Evolutionary conservation across 2,888 invertebrate species (phyloP).

Genomic region (Esperia sulphurella): DNA sequence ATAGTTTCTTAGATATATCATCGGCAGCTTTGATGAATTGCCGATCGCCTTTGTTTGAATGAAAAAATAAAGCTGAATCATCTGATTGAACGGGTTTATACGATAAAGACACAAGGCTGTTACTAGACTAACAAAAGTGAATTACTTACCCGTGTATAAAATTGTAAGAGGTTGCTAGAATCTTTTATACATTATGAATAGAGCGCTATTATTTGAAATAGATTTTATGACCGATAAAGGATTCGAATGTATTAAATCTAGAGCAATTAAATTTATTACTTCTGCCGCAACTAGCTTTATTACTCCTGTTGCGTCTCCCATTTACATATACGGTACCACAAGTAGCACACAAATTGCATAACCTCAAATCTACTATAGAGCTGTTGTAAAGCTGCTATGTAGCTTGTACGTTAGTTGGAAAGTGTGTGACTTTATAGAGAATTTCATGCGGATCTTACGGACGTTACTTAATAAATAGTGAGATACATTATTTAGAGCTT

Average conservation of each 20-base stretch:
- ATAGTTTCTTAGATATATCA: background rate
- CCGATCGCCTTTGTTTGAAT: conserved; percentile 1
- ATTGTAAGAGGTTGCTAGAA: background rate
- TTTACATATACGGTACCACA: background rate
- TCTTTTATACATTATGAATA: background rate
- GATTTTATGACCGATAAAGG: no score
- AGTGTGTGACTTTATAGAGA: no score
- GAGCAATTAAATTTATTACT: background rate
- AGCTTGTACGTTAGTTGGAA: no score
- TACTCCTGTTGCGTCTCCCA: background rate
- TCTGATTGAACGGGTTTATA: background rate
- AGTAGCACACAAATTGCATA: no score
- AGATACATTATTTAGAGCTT: no score
- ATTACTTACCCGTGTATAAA: background rate
- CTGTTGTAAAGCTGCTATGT: no score
- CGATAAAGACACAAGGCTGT: background rate
- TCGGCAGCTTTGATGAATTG: conserved; percentile 2
- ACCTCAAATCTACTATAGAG: no score
- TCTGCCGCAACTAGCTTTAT: background rate
- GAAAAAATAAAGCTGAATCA: background rate
- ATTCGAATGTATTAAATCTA: background rate
- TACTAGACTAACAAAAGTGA: background rate
- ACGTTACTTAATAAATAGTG: no score
- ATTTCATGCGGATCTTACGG: no score
- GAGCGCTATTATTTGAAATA: no score